Evolutionary conservation across 2,113 vertebrate species (phyloP).

Genomic region (Saccopteryx leptura): DNA sequence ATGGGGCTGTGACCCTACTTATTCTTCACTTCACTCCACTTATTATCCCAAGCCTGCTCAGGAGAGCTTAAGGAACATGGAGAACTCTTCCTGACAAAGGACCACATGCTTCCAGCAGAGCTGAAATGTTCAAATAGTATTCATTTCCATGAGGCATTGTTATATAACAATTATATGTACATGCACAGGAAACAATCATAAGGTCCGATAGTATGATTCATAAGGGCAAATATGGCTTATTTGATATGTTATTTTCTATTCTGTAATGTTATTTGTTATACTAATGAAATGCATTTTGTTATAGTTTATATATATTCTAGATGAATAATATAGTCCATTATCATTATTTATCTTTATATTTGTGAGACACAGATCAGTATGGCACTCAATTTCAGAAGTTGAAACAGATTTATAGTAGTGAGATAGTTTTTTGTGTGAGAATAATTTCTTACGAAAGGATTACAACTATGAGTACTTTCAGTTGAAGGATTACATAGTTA

Average conservation of each 20-base stretch:
- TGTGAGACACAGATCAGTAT: constrained; percentile 3
- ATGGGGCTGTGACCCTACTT: neutral
- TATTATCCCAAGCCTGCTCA: neutral
- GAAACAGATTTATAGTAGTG: constrained; percentile 1
- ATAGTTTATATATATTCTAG: neutral
- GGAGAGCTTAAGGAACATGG: neutral
- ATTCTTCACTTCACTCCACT: neutral
- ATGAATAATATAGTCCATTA: constrained; percentile 43
- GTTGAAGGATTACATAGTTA: neutral
- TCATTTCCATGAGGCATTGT: neutral
- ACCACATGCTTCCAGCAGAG: neutral
- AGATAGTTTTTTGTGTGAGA: constrained; percentile 28
- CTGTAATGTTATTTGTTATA: neutral
- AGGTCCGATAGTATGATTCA: neutral
- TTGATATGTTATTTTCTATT: constrained; percentile 20
- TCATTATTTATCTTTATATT: neutral
- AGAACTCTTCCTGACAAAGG: neutral
- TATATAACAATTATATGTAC: neutral
- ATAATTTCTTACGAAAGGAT: constrained; percentile 22
- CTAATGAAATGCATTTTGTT: neutral
- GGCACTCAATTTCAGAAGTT: constrained; percentile 34
- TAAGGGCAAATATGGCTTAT: neutral
- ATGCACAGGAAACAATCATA: neutral
- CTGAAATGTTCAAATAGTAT: neutral
- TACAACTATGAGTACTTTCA: neutral